Conservation (phyloP, 2,888 invertebrate genomes). For the Siphlonurus alternatus region DNA sequence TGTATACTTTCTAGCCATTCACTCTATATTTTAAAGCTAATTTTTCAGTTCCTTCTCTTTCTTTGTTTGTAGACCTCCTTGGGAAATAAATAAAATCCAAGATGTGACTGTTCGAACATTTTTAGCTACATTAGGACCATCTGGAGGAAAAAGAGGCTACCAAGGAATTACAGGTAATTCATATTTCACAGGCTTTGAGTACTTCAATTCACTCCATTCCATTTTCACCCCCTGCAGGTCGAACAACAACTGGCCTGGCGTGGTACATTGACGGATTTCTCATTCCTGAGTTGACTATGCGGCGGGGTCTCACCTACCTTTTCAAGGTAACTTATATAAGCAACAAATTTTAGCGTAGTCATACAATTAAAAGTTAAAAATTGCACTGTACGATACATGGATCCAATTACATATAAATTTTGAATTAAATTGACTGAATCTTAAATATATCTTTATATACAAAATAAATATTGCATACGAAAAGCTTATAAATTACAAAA, state of each 20-base stretch:
- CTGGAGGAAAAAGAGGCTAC: constrained; percentile 64
- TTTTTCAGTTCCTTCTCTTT: too few relatives aligned
- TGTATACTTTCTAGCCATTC: too few relatives aligned
- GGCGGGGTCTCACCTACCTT: constrained; percentile 68
- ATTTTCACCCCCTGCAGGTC: constrained; percentile 27
- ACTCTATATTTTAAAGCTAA: too few relatives aligned
- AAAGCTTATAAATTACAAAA: too few relatives aligned
- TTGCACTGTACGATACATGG: too few relatives aligned
- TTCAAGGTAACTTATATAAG: constrained; percentile 45
- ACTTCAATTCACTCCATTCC: neutral
- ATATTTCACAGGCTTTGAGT: too few relatives aligned
- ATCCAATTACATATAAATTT: too few relatives aligned
- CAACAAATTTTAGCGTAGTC: neutral
- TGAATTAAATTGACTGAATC: too few relatives aligned
- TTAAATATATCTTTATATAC: too few relatives aligned
- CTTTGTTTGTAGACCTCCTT: constrained; percentile 28
- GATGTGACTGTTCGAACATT: constrained; percentile 54
- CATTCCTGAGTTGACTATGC: constrained; percentile 71
- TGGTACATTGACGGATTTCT: constrained; percentile 90
- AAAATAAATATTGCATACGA: too few relatives aligned
- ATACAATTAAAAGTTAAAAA: too few relatives aligned
- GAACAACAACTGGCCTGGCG: constrained; percentile 52
- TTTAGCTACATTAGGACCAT: constrained; percentile 65
- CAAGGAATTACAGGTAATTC: constrained; percentile 48
- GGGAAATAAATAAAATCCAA: constrained; percentile 33